A percentile compares a stretch with the other conserved stretches of the same genome.
Conservation (phyloP, 2,797 vertebrate species). For the Notolabrus celidotus region DNA sequence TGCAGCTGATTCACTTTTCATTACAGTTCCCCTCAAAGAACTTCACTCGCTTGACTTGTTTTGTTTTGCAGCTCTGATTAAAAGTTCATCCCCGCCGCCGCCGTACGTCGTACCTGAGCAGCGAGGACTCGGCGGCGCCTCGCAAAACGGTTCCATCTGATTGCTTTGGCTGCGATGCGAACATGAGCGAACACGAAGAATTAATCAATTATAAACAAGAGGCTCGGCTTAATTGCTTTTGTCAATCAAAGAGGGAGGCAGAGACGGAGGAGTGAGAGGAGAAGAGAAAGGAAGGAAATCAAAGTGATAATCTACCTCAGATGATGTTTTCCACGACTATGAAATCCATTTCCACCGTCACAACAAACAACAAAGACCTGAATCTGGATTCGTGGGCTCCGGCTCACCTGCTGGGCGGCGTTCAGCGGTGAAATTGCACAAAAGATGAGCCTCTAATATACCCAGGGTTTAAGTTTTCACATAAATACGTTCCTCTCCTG, state of each 20-base stretch:
- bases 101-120: slow-evolving; percentile 33
- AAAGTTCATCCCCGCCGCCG: slow-evolving; percentile 41
- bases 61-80: slow-evolving; percentile 71
- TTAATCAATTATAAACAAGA: slow-evolving; percentile 38
- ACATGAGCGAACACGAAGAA: slow-evolving; percentile 1
- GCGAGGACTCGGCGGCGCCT: slow-evolving; percentile 3
- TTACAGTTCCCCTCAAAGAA: slow-evolving; percentile 55
- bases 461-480: slow-evolving; percentile 31
- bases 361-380: slow-evolving; percentile 34
- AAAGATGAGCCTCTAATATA: slow-evolving; percentile 41
- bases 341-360: slow-evolving; percentile 19
- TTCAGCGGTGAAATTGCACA: slow-evolving; percentile 64
- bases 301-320: not conserved
- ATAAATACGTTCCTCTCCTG: slow-evolving; percentile 17
- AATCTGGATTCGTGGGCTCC: slow-evolving; percentile 23
- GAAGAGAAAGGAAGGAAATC: not conserved
- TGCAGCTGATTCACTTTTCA: slow-evolving; percentile 60
- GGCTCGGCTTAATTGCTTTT: slow-evolving; percentile 17
- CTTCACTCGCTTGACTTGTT: slow-evolving; percentile 66
- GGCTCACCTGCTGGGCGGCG: slow-evolving; percentile 51
- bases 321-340: slow-evolving; percentile 2
- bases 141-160: slow-evolving; percentile 13
- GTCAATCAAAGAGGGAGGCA: slow-evolving; percentile 36
- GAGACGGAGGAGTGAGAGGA: not conserved
- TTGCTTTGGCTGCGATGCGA: slow-evolving; percentile 26